Evolutionary conservation across 2,888 invertebrate genomes (phyloP).

Genomic region (Philereme vetulata): DNA sequence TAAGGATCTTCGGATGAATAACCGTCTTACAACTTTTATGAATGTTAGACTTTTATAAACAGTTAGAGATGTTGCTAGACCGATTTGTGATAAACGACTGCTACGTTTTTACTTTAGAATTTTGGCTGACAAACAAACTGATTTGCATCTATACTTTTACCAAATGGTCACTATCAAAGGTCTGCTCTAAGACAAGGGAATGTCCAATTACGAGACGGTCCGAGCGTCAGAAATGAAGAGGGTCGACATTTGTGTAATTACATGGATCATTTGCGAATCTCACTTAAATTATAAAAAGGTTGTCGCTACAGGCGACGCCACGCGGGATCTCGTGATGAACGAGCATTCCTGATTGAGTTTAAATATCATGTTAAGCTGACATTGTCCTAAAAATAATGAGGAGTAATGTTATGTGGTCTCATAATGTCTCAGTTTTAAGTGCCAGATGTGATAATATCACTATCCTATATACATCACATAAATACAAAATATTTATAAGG

Average conservation of each 20-base stretch:
- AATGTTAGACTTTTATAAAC: constrained; percentile 50
- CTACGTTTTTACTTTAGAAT: constrained; percentile 9
- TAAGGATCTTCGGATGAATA: constrained; percentile 51
- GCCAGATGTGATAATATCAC: constrained; percentile 14
- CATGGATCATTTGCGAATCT: constrained; percentile 80
- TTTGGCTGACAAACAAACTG: constrained; percentile 18
- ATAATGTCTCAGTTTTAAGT: constrained; percentile 18
- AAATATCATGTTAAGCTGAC: constrained; percentile 49
- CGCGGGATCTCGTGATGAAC: constrained; percentile 50
- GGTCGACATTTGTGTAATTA: constrained; percentile 82
- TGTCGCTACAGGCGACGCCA: constrained; percentile 68
- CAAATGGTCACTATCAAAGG: constrained; percentile 48
- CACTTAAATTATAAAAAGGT: constrained; percentile 75
- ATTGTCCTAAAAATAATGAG: constrained; percentile 26
- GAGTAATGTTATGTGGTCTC: constrained; percentile 24
- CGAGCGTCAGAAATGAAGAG: constrained; percentile 73
- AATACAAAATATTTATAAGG: neutral
- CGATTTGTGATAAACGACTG: constrained; percentile 26
- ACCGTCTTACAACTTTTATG: constrained; percentile 52
- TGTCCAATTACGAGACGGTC: constrained; percentile 66
- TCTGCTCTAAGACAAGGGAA: constrained; percentile 52
- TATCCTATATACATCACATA: neutral
- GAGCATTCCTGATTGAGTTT: constrained; percentile 56
- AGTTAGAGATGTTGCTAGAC: constrained; percentile 18
- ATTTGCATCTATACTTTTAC: constrained; percentile 21